Base-by-base conservation (phyloP, 2,888 invertebrate genomes). In the Torymus auratus region DNA sequence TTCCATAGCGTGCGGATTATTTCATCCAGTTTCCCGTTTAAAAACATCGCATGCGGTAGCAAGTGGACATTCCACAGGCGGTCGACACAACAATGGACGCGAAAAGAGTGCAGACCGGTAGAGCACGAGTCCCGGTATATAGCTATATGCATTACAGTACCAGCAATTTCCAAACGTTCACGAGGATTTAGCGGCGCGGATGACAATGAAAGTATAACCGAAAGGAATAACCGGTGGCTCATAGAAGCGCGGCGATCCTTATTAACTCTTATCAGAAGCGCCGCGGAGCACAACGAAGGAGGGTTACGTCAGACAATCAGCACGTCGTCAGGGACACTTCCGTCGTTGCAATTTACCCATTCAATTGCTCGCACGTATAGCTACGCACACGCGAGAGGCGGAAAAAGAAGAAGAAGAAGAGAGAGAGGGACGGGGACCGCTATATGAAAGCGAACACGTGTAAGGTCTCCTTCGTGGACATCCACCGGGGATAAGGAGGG, bases 371-470 rank as follows among this genome's bases (percentile, higher is more conserved):
- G n/a, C n/a, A 41, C 41, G 41, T 41, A 41, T 5, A 41, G 41
- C 41, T 41, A 41, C 41, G 41, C 41, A 41, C 41, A 41, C 7
- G 41, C 23, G 4, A 41, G 14, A 75, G 60, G 58, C 13, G 12
- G n/a, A 64, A 14, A 23, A 60, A 65, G 53, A 71, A 50, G 60
- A 15, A 10, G 28, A 60, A 14, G 23, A 60, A 68, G 52, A 56
- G 56, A 23, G 28, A 64, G 20, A n/a, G 11, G 20, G 68, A 77
- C 76, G 73, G 15, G 78, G 73, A 78, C 78, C 81, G 81, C 81
- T 81, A 81, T 71, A 74, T 70, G 73, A 74, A 75, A 60, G 50
- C 73, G 20, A 74, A 78, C 78, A 81, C 81, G 81, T 78, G 81
- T 78, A 78, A 53, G n/a, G 23, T 41, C 41, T 41, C 41, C 41